These are phyloP conservation scores for Anhinga rufa DNA, from an alignment of 2,113 vertebrate genomes.

Conservation along the genomic window DNA sequence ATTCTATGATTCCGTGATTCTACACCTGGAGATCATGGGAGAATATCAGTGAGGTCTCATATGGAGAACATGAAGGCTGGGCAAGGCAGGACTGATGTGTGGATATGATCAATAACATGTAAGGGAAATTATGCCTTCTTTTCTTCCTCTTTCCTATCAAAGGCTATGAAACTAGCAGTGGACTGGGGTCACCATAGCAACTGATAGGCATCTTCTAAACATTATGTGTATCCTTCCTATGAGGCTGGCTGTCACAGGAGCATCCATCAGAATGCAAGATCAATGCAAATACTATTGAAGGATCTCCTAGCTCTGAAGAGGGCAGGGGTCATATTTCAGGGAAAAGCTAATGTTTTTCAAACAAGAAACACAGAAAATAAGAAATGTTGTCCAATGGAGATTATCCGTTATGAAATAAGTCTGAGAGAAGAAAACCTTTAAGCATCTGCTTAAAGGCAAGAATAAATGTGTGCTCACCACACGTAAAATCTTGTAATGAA, in stretches of 20 bases:
- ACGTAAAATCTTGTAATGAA: neutral
- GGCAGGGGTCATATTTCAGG: neutral
- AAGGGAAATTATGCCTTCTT: neutral
- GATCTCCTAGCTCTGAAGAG: neutral
- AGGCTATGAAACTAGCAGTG: neutral
- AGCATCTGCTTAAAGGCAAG: neutral
- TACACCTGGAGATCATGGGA: neutral
- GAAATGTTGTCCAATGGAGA: fast-evolving
- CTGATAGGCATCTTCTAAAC: neutral
- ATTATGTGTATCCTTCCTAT: neutral
- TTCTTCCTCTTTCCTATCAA: neutral
- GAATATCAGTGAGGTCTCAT: neutral
- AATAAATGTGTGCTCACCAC: neutral
- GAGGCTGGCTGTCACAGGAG: neutral
- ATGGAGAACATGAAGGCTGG: neutral
- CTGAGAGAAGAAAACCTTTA: neutral
- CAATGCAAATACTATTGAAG: neutral
- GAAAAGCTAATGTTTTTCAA: neutral
- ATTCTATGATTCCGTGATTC: no score
- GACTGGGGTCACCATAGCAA: conserved; percentile 60
- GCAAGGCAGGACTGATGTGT: neutral
- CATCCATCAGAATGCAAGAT: neutral
- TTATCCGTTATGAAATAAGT: neutral
- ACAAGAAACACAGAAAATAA: neutral
- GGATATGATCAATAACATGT: neutral